Percentiles rank a stretch among this genome's conserved stretches.
phyloP scores from a whole-genome alignment of 2,888 invertebrate genomes.

The Pheosia tremula region DNA sequence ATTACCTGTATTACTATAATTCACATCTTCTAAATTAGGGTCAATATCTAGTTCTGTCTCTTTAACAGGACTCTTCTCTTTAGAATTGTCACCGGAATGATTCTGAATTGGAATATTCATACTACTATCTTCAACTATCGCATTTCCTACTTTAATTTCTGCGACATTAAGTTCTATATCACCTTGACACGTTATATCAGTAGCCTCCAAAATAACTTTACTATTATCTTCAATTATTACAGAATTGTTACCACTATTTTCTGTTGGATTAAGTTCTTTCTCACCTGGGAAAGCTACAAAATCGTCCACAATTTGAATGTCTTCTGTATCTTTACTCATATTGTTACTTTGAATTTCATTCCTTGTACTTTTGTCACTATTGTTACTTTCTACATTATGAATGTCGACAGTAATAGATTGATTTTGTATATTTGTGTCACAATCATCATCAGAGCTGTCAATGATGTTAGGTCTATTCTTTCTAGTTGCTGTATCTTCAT shows the following conservation, averaged over 20 bases:
- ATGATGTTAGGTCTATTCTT: constrained; percentile 26
- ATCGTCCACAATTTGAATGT: not conserved
- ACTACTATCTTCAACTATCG: not conserved
- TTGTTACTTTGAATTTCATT: not conserved
- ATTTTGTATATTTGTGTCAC: constrained; percentile 37
- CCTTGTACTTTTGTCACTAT: constrained; percentile 10
- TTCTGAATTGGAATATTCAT: constrained; percentile 4
- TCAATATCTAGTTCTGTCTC: constrained; percentile 1
- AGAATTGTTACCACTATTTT: no score
- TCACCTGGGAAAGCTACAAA: no score
- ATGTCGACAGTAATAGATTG: constrained; percentile 43
- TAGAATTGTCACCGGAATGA: not conserved
- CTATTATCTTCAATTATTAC: not conserved
- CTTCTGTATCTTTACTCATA: not conserved
- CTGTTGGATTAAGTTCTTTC: no score
- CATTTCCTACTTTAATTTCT: not conserved
- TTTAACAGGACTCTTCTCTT: constrained; percentile 6
- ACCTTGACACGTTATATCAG: constrained; percentile 11
- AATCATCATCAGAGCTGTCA: constrained; percentile 48
- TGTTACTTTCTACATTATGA: constrained; percentile 37
- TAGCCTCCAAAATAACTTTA: not conserved
- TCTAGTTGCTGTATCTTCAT: constrained; percentile 14
- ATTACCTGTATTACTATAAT: constrained; percentile 10
- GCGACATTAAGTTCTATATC: constrained; percentile 14
- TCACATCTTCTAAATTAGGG: constrained; percentile 1